Conservation (phyloP, 2,888 invertebrate genomes). For the Eulithis prunata region DNA sequence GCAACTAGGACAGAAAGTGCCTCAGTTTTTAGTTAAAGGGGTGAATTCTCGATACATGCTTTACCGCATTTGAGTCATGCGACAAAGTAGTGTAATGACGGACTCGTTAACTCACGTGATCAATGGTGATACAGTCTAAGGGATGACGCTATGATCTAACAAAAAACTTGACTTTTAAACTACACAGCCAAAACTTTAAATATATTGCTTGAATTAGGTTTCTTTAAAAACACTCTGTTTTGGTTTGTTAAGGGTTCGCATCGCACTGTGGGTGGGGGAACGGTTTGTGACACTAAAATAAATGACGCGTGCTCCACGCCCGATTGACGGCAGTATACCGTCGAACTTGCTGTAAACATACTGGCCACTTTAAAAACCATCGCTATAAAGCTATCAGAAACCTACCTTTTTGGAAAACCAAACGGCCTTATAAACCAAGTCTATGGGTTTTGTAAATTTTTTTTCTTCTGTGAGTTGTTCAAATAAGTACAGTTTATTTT, state of each 20-base stretch:
- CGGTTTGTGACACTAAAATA: slow-evolving; percentile 72
- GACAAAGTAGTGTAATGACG: too few species aligned
- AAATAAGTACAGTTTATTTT: too few species aligned
- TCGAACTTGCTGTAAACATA: slow-evolving; percentile 47
- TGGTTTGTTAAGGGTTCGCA: slow-evolving; percentile 62
- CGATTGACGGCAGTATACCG: slow-evolving; percentile 60
- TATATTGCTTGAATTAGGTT: not conserved
- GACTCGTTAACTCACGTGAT: too few species aligned
- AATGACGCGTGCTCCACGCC: slow-evolving; percentile 66
- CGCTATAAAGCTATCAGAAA: not conserved
- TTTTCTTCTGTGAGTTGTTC: too few species aligned
- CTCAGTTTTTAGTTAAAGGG: too few species aligned
- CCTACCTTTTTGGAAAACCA: not conserved
- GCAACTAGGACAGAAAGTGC: not conserved
- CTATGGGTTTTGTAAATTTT: too few species aligned
- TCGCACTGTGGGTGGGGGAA: slow-evolving; percentile 50
- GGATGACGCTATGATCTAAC: too few species aligned
- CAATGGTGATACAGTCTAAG: too few species aligned
- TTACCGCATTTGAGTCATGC: too few species aligned
- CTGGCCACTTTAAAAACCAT: slow-evolving; percentile 21
- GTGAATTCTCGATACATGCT: too few species aligned
- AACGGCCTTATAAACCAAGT: too few species aligned
- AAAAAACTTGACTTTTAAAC: too few species aligned
- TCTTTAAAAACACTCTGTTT: slow-evolving; percentile 71
- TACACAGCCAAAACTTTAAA: not conserved